Evolutionary conservation across 2,888 invertebrate genomes (phyloP), one percentile per base, ranked within the genome.

Genomic region (Ormyrus nitidulus): DNA sequence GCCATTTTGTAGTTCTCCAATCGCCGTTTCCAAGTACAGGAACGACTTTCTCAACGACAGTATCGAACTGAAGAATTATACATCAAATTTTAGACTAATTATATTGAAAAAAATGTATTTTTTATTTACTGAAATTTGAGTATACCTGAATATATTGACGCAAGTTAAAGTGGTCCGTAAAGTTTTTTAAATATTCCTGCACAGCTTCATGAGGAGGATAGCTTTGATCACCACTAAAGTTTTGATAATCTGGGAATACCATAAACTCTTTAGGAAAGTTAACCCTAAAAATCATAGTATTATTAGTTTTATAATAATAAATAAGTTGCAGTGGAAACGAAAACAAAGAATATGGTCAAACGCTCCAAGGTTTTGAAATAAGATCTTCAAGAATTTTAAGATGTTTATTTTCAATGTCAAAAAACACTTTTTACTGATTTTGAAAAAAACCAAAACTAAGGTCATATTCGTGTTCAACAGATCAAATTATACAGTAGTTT

Each of bases 231-330:
- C 91, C 82, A 51, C 74, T 75, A 2, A 93, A 92, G 86, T 94
- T 94, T 3, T 93, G 93, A 87, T 93, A 95, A 79, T 94, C 95
- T 19, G 93, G 93, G 87, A 94, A 96, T 83, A 93, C 93, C 97
- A 97, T 97, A 9, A 95, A 92, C 89, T 96, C 94, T 81, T 94
- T 94, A 0, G 97, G 96, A 2, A 96, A 92, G 90, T 97, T 97
- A 0, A 96, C 96, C 84, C 93, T 94, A 86, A 77, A 13, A 1
- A 13, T 53, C 34, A 53, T 44, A 46, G 6, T 53, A 10, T 10
- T 46, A 69, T 66, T 9, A n/a, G 66, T 19, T 9, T 19, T 19
- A 19, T 19, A 19, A 19, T 19, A 19, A 19, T 19, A 19, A 19
- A 19, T 19, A 19, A 19, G 1, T 19, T 19, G 19, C 19, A 19